Base-by-base conservation (phyloP, 2,888 invertebrate genomes). In the Drosophila mimetica region DNA sequence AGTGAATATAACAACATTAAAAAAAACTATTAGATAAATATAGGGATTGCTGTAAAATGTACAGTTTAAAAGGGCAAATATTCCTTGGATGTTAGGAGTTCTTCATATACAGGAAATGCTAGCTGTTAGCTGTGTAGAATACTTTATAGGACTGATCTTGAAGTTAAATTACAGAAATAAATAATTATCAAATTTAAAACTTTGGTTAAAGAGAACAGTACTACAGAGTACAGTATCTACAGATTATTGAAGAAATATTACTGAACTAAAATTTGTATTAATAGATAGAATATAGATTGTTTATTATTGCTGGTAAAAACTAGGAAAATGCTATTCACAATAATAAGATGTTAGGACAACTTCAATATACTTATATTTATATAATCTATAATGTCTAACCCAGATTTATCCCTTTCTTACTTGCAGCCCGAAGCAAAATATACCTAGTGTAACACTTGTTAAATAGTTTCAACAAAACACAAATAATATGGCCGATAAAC, bases 401-500 rank as follows among this genome's bases (percentile, higher is more conserved):
- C 11, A 18, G 6, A 25, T 25, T 18, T 39, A 47, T 22, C 1
- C 36, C 16, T 13, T 16, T 8, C 50, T 75, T 37, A 18, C 18
- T 57, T 59, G 13, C 86, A 89, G 87, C 86, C 73, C 51, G 50
- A 60, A 83, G 51, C 54, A 48, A 42, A 86, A 11, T 75, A 52
- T 37, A 64, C 72, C 58, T 64, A 58, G 70, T 70, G 63, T 46
- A 36, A 47, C 51, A 77, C 81, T 61, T 77, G 65, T 66, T 75
- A 65, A 64, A 52, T 80, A 71, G 57, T 69, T 67, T 69, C 59
- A 75, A 78, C 52, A 32, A 42, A 32, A 60, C 47, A 64, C 25
- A 77, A 30, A 69, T 25, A 55, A 57, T 14, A 96, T 93, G 95
- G 95, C 90, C 94, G 95, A 93, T 96, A 99, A 94, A 92, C 99